Conservation (phyloP, 53 echinoderm and acorn worm genomes). For the Holothuria leucospilota region DNA sequence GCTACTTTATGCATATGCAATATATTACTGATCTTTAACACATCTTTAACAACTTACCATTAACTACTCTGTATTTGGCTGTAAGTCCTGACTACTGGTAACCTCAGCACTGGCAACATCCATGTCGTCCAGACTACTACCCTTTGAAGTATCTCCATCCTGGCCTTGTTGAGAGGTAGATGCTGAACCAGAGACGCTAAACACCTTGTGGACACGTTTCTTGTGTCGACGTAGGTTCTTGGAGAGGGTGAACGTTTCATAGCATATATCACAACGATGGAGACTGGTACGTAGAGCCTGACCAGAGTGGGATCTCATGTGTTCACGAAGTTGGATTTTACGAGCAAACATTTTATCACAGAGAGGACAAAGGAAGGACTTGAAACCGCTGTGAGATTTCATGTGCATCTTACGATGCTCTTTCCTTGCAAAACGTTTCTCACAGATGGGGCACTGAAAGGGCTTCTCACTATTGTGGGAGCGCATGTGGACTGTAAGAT, state of each 20-base stretch:
- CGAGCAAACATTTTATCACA: constrained; percentile 95
- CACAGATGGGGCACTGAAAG: constrained; percentile 93
- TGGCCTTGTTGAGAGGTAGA: constrained; percentile 15
- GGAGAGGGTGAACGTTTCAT: constrained; percentile 86
- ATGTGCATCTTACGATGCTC: constrained; percentile 95
- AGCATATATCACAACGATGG: constrained; percentile 84
- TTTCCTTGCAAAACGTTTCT: constrained; percentile 92
- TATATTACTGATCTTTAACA: too few relatives aligned
- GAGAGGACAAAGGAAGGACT: constrained; percentile 94
- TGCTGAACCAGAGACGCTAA: constrained; percentile 14
- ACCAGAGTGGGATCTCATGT: constrained; percentile 90
- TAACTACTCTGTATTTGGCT: background rate
- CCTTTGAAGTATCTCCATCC: constrained; percentile 19
- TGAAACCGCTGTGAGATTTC: constrained; percentile 91
- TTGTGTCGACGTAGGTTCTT: constrained; percentile 87
- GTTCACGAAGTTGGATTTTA: constrained; percentile 88
- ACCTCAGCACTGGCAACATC: constrained; percentile 59
- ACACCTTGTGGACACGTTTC: constrained; percentile 77
- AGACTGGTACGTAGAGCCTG: constrained; percentile 55
- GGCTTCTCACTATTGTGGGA: constrained; percentile 95
- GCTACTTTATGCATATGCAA: too few relatives aligned
- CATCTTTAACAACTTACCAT: too few relatives aligned
- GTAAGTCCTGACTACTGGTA: constrained; percentile 76
- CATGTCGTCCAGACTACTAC: constrained; percentile 36
- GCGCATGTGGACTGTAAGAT: constrained; percentile 97